A percentile compares a stretch with the other conserved stretches of the same genome.
These are phyloP conservation scores for Diabrotica balteata DNA, from an alignment of 2,888 invertebrate species.

Conservation along the genomic window DNA sequence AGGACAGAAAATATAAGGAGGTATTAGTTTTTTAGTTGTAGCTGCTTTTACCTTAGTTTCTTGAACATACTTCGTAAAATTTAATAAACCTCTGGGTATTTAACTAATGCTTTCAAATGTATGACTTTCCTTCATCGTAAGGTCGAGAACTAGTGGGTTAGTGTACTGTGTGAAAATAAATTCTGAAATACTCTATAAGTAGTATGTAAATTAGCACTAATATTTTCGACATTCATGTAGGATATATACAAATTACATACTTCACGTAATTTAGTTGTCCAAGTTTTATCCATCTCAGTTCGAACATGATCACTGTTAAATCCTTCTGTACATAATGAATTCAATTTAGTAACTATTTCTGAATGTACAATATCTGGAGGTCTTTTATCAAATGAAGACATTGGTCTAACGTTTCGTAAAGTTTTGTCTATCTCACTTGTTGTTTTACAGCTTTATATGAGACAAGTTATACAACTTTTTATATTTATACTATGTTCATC, in stretches of 20 bases:
- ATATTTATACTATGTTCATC: conserved; percentile 4
- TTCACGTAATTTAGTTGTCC: conserved; percentile 49
- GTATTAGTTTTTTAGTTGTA: too few relatives aligned
- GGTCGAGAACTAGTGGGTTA: too few relatives aligned
- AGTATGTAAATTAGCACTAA: conserved; percentile 39
- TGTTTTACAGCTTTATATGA: conserved; percentile 18
- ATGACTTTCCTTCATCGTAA: too few relatives aligned
- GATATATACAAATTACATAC: conserved; percentile 42
- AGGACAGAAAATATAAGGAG: too few relatives aligned
- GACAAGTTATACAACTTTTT: conserved; percentile 11
- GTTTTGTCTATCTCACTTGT: conserved; percentile 43
- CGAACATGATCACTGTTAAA: conserved; percentile 42
- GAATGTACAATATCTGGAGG: too few relatives aligned
- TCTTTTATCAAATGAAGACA: too few relatives aligned
- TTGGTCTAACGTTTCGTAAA: conserved; percentile 31
- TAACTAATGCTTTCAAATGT: too few relatives aligned
- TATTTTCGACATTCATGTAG: conserved; percentile 42
- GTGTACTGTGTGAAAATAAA: too few relatives aligned
- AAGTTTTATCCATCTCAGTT: conserved; percentile 45
- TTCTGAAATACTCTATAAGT: too few relatives aligned
- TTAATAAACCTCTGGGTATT: too few relatives aligned
- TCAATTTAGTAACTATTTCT: conserved; percentile 12
- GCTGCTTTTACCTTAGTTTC: too few relatives aligned
- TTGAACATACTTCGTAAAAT: too few relatives aligned
- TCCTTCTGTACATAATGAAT: conserved; percentile 27